Base-by-base conservation (phyloP, 2,797 vertebrate genomes). In the Naso thynnoides region DNA sequence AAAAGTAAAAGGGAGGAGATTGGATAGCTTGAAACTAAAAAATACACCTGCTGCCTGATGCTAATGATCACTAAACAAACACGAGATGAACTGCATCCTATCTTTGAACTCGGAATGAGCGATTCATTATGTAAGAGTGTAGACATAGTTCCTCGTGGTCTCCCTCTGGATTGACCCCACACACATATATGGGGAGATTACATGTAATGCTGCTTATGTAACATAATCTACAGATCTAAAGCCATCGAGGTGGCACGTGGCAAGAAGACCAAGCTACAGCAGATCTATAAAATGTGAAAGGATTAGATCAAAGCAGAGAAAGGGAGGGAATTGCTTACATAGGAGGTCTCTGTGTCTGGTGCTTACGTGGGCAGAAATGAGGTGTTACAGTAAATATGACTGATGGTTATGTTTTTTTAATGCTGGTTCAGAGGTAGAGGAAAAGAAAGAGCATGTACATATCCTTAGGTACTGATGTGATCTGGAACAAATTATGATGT, bases 161-260 rank as follows among this genome's bases (percentile, higher is more conserved):
- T 59, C 60, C 55, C 41, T 55, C 47, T 68, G 56, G 73, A 77
- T 61, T 61, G 61, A 65, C 49, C 76, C 18, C 70, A 64, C 47
- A 58, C 61, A 47, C 45, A 44, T 49, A 76, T 74, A 79, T 48
- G 64, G 42, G 60, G 50, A 86, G 86, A 89, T 91, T 88, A 91
- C 62, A 83, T 81, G 76, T 85, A 83, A 88, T 80, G 49, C 63
- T 65, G 68, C 79, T 92, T 88, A 83, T 47, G 39, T 79, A 92
- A 89, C 50, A 50, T 66, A 85, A 83, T 82, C 76, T 82, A 85
- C 65, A 74, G 72, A 66, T 79, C 61, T 73, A 62, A 83, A 79
- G 72, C 78, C 6, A 15, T 9, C 11, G 14, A 58, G 57, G 57
- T 10, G 2, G 76, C 69, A 78, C 24, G 49, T 68, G 79, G 24